Evolutionary conservation across 2,888 invertebrate genomes (phyloP).

Genomic region (Erebia aethiops): DNA sequence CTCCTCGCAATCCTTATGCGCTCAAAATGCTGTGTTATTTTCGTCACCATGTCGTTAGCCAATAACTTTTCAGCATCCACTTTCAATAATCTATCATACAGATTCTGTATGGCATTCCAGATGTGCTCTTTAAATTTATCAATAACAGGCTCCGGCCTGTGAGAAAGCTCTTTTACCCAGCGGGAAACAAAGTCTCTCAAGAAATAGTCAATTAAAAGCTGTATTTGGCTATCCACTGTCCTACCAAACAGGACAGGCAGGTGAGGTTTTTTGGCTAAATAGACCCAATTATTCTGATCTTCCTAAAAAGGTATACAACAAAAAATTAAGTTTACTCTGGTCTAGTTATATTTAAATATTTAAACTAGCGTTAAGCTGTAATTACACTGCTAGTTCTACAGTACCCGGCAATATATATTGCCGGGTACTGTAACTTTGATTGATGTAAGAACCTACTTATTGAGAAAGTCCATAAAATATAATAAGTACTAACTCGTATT

Average conservation of each 20-base stretch:
- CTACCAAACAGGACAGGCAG: slow-evolving; percentile 92
- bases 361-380: too few species aligned
- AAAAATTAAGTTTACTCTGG: too few species aligned
- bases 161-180: slow-evolving; percentile 89
- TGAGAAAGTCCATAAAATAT: not conserved
- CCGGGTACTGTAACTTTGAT: too few species aligned
- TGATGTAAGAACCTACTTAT: not conserved
- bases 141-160: slow-evolving; percentile 85
- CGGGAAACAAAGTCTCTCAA: slow-evolving; percentile 90
- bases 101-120: slow-evolving; percentile 89
- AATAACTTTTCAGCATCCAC: slow-evolving; percentile 92
- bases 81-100: slow-evolving; percentile 88
- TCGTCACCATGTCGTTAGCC: slow-evolving; percentile 91
- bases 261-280: slow-evolving; percentile 75
- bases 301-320: slow-evolving; percentile 53
- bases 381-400: too few species aligned
- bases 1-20: slow-evolving; percentile 90
- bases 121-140: slow-evolving; percentile 89
- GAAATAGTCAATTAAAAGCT: slow-evolving; percentile 91
- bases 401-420: too few species aligned
- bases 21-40: slow-evolving; percentile 92
- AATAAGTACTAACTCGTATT: slow-evolving; percentile 77
- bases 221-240: slow-evolving; percentile 91
- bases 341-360: too few species aligned
- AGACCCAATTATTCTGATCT: slow-evolving; percentile 70